A percentile compares a stretch with the other conserved stretches of the same genome.
phyloP scores from a whole-genome alignment of 2,797 vertebrate species.

The Peromyscus eremicus region DNA sequence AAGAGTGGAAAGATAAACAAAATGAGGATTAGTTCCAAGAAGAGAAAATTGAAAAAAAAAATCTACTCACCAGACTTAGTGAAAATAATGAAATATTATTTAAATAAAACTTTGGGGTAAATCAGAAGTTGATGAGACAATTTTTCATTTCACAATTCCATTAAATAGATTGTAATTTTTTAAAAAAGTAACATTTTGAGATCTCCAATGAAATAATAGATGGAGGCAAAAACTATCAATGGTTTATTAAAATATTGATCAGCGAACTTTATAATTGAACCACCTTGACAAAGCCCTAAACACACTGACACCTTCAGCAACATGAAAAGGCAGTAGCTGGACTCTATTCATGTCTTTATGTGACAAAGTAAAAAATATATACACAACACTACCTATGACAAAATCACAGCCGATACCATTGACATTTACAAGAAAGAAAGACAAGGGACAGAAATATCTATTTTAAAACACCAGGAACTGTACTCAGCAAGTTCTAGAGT shows the following conservation, averaged over 20 bases:
- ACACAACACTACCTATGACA: not conserved
- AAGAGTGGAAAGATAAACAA: not conserved
- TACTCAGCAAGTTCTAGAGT: not conserved
- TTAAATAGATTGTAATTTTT: constrained; percentile 3
- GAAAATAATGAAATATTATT: constrained; percentile 7
- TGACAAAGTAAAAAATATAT: not conserved
- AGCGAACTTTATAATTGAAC: not conserved
- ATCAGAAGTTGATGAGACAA: not conserved
- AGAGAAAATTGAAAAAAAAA: not conserved
- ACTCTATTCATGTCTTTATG: not conserved
- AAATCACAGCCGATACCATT: not conserved
- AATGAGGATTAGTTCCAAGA: not conserved
- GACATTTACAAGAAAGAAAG: constrained; percentile 9
- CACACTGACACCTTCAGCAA: not conserved
- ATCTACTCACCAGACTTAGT: not conserved
- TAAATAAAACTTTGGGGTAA: not conserved
- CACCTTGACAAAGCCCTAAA: not conserved
- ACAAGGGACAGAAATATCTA: not conserved
- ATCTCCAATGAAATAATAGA: not conserved
- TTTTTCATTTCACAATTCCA: not conserved
- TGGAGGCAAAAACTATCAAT: not conserved
- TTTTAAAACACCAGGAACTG: not conserved
- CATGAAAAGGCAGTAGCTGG: not conserved
- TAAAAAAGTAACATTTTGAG: not conserved
- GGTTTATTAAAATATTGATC: not conserved